phyloP scores from a whole-genome alignment of 2,113 vertebrate species.

The Macheiramphus alcinus region DNA sequence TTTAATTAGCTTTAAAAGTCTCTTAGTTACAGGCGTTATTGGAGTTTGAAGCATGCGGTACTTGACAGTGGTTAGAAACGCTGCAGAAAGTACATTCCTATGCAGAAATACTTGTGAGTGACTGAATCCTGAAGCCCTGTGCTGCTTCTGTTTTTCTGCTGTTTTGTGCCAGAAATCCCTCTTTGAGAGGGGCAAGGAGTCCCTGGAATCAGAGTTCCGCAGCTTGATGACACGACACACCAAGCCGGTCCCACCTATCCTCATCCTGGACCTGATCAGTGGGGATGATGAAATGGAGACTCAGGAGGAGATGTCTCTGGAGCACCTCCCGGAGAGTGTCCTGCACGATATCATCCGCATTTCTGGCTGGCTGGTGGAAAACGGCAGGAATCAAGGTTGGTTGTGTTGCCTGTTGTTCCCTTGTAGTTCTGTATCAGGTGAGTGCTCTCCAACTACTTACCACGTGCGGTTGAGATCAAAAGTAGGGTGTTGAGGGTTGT shows the following conservation, averaged over 20 bases:
- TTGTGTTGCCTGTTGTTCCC: neutral
- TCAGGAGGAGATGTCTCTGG: slow-evolving; percentile 86
- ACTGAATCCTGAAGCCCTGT: neutral
- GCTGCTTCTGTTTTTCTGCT: neutral
- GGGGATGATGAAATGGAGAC: slow-evolving; percentile 90
- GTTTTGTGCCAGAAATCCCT: slow-evolving; percentile 82
- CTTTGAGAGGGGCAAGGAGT: slow-evolving; percentile 95
- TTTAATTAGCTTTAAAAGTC: neutral
- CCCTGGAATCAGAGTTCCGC: slow-evolving; percentile 91
- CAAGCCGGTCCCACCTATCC: slow-evolving; percentile 89
- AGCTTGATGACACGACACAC: slow-evolving; percentile 90
- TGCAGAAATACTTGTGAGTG: neutral
- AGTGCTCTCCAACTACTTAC: neutral
- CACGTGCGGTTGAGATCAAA: neutral
- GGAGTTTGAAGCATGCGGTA: neutral
- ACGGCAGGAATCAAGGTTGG: slow-evolving; percentile 91
- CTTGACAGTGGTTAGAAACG: neutral
- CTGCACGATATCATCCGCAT: slow-evolving; percentile 91
- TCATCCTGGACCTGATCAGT: slow-evolving; percentile 90
- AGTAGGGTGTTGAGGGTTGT: neutral
- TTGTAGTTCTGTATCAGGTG: neutral
- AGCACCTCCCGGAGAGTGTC: slow-evolving; percentile 89
- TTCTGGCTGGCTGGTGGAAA: slow-evolving; percentile 94
- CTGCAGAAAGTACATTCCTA: neutral
- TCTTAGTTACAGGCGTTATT: neutral